These are phyloP conservation scores for Grapholita molesta DNA, from an alignment of 1,140 invertebrate species.

Conservation along the genomic window DNA sequence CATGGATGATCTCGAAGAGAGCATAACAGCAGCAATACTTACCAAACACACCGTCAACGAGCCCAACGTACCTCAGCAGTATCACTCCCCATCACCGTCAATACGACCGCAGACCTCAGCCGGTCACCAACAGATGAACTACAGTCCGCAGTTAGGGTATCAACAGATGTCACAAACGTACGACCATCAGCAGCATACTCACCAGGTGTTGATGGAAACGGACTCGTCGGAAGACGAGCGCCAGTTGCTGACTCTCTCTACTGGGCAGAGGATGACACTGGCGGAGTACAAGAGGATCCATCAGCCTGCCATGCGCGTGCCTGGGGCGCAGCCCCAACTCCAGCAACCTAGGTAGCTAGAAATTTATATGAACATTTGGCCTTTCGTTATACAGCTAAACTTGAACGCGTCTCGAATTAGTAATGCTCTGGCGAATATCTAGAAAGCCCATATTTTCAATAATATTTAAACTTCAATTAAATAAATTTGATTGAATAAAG, in stretches of 20 bases:
- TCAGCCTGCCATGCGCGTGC: slow-evolving; percentile 28
- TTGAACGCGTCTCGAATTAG: too few species aligned
- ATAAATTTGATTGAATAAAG: too few species aligned
- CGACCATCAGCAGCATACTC: slow-evolving; percentile 44
- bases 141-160: slow-evolving; percentile 46
- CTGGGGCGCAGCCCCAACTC: slow-evolving; percentile 32
- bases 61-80: slow-evolving; percentile 45
- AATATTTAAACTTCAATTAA: too few species aligned
- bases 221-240: slow-evolving; percentile 61
- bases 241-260: slow-evolving; percentile 60
- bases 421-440: too few species aligned
- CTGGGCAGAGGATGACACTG: slow-evolving; percentile 65
- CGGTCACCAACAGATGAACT: slow-evolving; percentile 48
- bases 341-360: too few species aligned
- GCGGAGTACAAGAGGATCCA: slow-evolving; percentile 68
- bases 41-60: slow-evolving; percentile 60
- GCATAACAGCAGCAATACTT: slow-evolving; percentile 72
- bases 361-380: too few species aligned
- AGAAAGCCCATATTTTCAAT: too few species aligned
- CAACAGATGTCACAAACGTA: slow-evolving; percentile 39
- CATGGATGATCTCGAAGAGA: slow-evolving; percentile 74
- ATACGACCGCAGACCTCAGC: slow-evolving; percentile 32
- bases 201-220: slow-evolving; percentile 55
- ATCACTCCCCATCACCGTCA: slow-evolving; percentile 44
- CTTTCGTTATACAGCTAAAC: too few species aligned